These are phyloP conservation scores for Egretta garzetta DNA, from an alignment of 2,113 vertebrate species.

Conservation along the genomic window DNA sequence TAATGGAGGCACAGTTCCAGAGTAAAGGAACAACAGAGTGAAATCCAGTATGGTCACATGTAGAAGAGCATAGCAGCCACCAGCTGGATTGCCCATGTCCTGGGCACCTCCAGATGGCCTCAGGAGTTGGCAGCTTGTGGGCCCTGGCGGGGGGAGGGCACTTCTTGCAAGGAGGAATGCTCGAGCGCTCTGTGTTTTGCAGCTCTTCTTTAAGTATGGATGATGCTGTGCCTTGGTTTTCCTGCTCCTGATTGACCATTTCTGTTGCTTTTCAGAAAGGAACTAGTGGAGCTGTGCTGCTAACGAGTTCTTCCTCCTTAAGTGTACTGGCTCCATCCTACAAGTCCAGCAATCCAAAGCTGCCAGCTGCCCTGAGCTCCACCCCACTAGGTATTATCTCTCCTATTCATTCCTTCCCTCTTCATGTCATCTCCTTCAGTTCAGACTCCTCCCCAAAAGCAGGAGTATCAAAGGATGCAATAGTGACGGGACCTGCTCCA, in stretches of 20 bases:
- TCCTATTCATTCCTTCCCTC: slow-evolving; percentile 79
- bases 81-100: background rate
- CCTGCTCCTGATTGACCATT: slow-evolving; percentile 33
- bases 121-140: background rate
- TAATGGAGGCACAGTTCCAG: background rate
- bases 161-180: background rate
- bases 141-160: background rate
- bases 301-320: slow-evolving; percentile 78
- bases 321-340: slow-evolving; percentile 81
- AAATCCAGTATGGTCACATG: rapidly evolving
- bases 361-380: slow-evolving; percentile 76
- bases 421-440: slow-evolving; percentile 79
- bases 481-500: slow-evolving; percentile 80
- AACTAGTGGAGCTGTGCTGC: slow-evolving; percentile 77
- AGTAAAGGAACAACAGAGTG: background rate
- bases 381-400: slow-evolving; percentile 74
- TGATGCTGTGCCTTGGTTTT: background rate
- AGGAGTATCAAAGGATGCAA: slow-evolving; percentile 80
- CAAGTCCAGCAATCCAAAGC: slow-evolving; percentile 77
- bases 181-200: background rate
- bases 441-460: slow-evolving; percentile 75
- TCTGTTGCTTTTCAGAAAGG: slow-evolving; percentile 75
- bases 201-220: background rate
- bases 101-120: background rate
- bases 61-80: background rate